phyloP scores from a whole-genome alignment of 1,140 invertebrate species.

The Acromyrmex echinatior region DNA sequence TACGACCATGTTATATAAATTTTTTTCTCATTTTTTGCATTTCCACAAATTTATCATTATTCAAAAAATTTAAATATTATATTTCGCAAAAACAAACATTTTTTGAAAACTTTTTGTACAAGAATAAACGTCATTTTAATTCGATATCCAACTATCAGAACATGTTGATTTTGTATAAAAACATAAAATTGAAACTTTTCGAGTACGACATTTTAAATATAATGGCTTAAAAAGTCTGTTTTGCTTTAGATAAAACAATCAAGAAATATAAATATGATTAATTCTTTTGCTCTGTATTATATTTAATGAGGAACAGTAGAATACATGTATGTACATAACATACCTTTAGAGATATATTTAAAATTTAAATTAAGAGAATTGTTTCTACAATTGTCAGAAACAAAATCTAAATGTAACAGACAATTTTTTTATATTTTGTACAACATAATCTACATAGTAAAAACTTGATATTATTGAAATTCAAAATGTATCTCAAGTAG shows the following conservation, averaged over 20 bases:
- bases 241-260: background rate
- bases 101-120: background rate
- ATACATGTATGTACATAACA: background rate
- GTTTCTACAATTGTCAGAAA: background rate
- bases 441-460: background rate
- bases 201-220: background rate
- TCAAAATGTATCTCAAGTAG: background rate
- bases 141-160: background rate
- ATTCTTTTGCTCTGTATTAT: background rate
- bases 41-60: background rate
- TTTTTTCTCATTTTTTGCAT: background rate
- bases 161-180: background rate
- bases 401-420: background rate
- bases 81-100: background rate
- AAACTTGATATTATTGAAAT: conserved; percentile 6
- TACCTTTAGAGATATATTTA: background rate
- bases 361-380: background rate
- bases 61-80: background rate
- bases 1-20: background rate
- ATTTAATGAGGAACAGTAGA: background rate
- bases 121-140: background rate
- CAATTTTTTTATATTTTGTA: background rate
- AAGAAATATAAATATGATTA: background rate
- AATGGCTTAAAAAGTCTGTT: background rate
- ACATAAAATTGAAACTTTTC: background rate